Evolutionary conservation across 2,888 invertebrate genomes (phyloP).

Genomic region (Lasioglossum morio): DNA sequence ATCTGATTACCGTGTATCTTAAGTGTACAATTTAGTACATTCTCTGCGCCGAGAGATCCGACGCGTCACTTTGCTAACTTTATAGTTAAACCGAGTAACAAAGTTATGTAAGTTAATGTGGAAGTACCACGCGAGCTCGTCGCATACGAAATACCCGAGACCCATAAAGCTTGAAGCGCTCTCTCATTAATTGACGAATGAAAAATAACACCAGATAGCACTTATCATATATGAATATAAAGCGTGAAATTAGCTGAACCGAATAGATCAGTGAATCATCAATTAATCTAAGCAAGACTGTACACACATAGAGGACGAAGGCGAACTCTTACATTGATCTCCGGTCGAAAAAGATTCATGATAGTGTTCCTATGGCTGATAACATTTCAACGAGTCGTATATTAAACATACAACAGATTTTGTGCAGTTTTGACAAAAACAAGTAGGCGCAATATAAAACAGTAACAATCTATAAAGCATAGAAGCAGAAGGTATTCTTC

Average conservation of each 20-base stretch:
- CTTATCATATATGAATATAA: slow-evolving; percentile 7
- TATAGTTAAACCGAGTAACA: neutral
- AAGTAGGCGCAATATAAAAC: too few species aligned
- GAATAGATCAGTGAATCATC: neutral
- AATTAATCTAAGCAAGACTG: neutral
- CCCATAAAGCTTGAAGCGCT: neutral
- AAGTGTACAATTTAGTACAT: neutral
- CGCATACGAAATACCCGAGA: neutral
- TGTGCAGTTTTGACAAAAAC: too few species aligned
- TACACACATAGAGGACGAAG: neutral
- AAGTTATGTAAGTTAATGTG: neutral
- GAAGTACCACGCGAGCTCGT: neutral
- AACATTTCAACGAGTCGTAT: neutral
- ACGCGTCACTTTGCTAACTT: neutral
- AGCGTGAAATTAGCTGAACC: neutral
- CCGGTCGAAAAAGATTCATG: neutral
- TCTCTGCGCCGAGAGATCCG: neutral
- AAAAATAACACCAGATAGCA: slow-evolving; percentile 9
- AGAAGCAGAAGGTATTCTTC: too few species aligned
- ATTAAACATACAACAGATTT: neutral
- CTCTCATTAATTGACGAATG: neutral
- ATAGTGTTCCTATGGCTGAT: neutral
- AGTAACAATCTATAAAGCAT: too few species aligned
- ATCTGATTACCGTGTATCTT: neutral
- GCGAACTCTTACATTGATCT: neutral